Conservation (phyloP, 2,113 vertebrate genomes). For the Candoia aspera region DNA sequence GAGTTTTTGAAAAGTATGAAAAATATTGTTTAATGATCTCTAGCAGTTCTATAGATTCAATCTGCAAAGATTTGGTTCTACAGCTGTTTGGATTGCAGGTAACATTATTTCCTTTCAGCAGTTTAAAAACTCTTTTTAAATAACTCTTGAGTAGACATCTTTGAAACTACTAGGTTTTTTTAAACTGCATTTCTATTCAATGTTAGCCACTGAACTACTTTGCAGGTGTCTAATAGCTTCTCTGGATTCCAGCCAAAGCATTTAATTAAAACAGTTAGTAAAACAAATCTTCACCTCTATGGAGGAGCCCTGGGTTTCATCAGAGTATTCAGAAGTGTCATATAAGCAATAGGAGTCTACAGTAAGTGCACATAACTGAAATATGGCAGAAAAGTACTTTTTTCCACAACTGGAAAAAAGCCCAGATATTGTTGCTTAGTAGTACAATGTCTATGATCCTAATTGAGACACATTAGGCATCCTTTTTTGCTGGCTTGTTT, state of each 20-base stretch:
- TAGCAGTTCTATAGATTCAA: not conserved
- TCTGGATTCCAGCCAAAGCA: slow-evolving; percentile 8
- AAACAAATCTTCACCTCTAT: slow-evolving; percentile 1
- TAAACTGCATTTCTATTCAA: not conserved
- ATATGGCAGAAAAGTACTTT: not conserved
- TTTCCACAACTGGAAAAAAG: not conserved
- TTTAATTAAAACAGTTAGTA: slow-evolving; percentile 12
- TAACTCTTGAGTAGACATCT: not conserved
- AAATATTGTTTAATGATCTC: not conserved
- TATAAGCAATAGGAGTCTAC: not conserved
- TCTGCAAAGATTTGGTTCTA: not conserved
- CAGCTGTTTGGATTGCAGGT: not conserved
- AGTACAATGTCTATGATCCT: not conserved
- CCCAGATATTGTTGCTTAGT: not conserved
- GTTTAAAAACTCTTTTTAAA: not conserved
- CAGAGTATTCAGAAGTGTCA: slow-evolving; percentile 4
- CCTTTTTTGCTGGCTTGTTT: not conserved
- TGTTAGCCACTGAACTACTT: not conserved
- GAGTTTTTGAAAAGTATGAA: not conserved
- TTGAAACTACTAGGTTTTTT: not conserved
- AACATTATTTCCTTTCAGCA: not conserved
- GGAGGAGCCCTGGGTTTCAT: not conserved
- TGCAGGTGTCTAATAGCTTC: slow-evolving; percentile 1
- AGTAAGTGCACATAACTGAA: not conserved
- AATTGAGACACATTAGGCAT: not conserved